These are phyloP conservation scores for Tachina fera DNA, from an alignment of 2,888 invertebrate species.

Conservation along the genomic window DNA sequence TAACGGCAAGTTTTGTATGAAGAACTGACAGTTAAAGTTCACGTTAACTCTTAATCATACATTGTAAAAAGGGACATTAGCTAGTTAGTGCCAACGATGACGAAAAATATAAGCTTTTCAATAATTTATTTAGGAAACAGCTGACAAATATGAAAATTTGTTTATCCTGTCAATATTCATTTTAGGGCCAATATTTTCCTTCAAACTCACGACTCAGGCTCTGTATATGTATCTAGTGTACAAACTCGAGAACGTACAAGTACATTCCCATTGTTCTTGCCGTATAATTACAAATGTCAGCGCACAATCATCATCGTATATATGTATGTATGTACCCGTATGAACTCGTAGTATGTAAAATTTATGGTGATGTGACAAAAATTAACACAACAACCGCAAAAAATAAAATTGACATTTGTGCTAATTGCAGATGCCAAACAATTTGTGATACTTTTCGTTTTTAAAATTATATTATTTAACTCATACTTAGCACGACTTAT, in stretches of 20 bases:
- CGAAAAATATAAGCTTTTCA: too few species aligned
- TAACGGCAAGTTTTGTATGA: too few species aligned
- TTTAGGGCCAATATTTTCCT: too few species aligned
- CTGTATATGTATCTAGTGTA: background rate
- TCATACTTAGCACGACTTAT: slow-evolving; percentile 8
- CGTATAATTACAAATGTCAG: background rate
- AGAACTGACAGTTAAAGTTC: too few species aligned
- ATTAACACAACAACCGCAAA: slow-evolving; percentile 68
- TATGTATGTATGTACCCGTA: background rate
- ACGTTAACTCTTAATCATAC: too few species aligned
- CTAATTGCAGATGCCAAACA: slow-evolving; percentile 72
- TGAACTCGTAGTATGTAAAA: slow-evolving; percentile 10
- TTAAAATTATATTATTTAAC: slow-evolving; percentile 14
- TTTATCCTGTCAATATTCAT: too few species aligned
- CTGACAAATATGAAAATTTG: too few species aligned
- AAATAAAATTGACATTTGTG: slow-evolving; percentile 70
- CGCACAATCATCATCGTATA: background rate
- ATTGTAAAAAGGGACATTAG: too few species aligned
- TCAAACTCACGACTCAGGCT: too few species aligned
- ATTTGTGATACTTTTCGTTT: background rate
- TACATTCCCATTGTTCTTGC: background rate
- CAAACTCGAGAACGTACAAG: background rate
- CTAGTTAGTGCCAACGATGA: too few species aligned
- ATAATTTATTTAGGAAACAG: too few species aligned
- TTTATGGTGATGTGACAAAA: slow-evolving; percentile 63